phyloP scores from a whole-genome alignment of 2,888 invertebrate genomes.

The Drosophila leonis region DNA sequence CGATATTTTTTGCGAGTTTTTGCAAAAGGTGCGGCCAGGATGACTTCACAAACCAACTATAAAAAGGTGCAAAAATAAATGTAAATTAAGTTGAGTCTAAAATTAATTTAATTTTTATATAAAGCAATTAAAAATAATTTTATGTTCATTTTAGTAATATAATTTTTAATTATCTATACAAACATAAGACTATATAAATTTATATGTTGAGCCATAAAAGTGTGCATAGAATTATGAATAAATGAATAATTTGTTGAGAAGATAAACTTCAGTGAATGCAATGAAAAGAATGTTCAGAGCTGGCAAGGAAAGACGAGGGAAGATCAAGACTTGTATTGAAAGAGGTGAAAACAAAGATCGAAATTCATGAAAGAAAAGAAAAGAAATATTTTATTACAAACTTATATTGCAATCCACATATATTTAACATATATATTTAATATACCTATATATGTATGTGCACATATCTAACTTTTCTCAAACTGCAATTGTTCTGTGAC shows the following conservation, averaged over 20 bases:
- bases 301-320: background rate
- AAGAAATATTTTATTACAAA: too few relatives aligned
- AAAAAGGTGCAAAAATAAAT: background rate
- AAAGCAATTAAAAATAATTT: conserved; percentile 2
- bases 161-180: background rate
- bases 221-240: conserved; percentile 4
- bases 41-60: conserved; percentile 23
- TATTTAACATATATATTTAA: background rate
- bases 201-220: background rate
- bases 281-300: background rate
- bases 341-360: background rate
- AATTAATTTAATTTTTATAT: background rate
- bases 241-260: background rate
- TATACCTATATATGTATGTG: background rate
- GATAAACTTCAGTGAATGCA: too few relatives aligned
- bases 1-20: conserved; percentile 4
- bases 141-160: background rate
- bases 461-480: background rate
- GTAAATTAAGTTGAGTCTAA: background rate
- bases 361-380: too few relatives aligned
- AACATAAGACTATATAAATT: background rate
- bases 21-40: conserved; percentile 13
- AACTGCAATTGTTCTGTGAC: background rate
- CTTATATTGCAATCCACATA: background rate
- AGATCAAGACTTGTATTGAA: too few relatives aligned